phyloP scores from a whole-genome alignment of 2,113 vertebrate genomes.

The Chionodraco myersi region DNA sequence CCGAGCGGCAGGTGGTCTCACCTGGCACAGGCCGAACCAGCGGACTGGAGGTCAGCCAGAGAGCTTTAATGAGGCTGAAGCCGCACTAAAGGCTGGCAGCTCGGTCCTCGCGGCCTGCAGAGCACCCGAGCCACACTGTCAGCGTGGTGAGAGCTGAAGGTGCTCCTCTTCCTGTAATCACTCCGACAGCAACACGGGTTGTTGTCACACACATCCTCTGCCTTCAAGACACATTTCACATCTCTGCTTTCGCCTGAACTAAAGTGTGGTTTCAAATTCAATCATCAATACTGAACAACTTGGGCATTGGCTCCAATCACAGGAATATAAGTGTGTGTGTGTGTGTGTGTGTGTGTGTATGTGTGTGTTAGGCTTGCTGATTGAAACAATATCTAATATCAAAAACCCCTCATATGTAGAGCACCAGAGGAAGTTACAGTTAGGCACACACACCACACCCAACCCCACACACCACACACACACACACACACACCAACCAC shows the following conservation, averaged over 20 bases:
- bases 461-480: no score
- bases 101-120: constrained; percentile 63
- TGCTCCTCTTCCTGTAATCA: constrained; percentile 71
- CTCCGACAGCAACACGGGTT: constrained; percentile 33
- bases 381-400: constrained; percentile 24
- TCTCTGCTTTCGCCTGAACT: constrained; percentile 27
- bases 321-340: background rate
- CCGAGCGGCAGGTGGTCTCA: constrained; percentile 60
- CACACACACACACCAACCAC: no score
- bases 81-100: constrained; percentile 67
- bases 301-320: constrained; percentile 34
- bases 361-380: constrained; percentile 21
- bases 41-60: constrained; percentile 78
- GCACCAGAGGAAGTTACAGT: constrained; percentile 10
- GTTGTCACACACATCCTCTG: constrained; percentile 62
- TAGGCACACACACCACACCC: background rate
- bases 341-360: background rate
- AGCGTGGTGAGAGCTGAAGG: constrained; percentile 58
- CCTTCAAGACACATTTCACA: constrained; percentile 38
- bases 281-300: constrained; percentile 12
- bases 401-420: background rate
- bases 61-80: constrained; percentile 70
- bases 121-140: constrained; percentile 58
- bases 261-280: constrained; percentile 5
- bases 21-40: constrained; percentile 62